phyloP scores from a whole-genome alignment of 2,888 invertebrate species.

The Megalurothrips usitatus region DNA sequence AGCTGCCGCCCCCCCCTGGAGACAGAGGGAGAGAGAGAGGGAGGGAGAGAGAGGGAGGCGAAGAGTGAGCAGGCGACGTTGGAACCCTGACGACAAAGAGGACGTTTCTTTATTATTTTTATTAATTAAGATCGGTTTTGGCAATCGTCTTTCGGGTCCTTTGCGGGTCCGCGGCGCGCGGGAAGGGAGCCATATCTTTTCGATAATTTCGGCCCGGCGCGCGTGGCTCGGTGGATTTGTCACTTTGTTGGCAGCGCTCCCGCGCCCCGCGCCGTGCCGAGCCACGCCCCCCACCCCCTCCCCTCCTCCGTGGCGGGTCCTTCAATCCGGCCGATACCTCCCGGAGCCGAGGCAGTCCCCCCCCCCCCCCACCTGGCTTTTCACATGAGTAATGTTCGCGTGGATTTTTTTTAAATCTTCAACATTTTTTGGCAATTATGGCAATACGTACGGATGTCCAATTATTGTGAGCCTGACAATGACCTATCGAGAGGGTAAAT shows the following conservation, averaged over 20 bases:
- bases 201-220: slow-evolving; percentile 28
- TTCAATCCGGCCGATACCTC: not conserved
- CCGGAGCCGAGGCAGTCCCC: not conserved
- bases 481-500: too few relatives aligned
- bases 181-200: not conserved
- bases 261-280: not conserved
- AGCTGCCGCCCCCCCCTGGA: not conserved
- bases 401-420: too few relatives aligned
- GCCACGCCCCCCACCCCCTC: not conserved
- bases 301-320: not conserved
- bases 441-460: too few relatives aligned
- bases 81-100: not conserved
- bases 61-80: not conserved
- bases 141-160: not conserved
- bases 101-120: not conserved
- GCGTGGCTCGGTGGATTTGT: slow-evolving; percentile 28
- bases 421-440: too few relatives aligned
- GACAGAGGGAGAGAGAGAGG: not conserved
- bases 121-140: not conserved
- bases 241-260: slow-evolving; percentile 17
- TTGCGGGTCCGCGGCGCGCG: not conserved
- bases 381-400: too few relatives aligned
- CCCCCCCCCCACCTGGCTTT: too few relatives aligned
- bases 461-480: too few relatives aligned
- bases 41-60: not conserved